These are phyloP conservation scores for Nyctibius bracteatus DNA, from an alignment of 2,113 vertebrate genomes.

Conservation along the genomic window DNA sequence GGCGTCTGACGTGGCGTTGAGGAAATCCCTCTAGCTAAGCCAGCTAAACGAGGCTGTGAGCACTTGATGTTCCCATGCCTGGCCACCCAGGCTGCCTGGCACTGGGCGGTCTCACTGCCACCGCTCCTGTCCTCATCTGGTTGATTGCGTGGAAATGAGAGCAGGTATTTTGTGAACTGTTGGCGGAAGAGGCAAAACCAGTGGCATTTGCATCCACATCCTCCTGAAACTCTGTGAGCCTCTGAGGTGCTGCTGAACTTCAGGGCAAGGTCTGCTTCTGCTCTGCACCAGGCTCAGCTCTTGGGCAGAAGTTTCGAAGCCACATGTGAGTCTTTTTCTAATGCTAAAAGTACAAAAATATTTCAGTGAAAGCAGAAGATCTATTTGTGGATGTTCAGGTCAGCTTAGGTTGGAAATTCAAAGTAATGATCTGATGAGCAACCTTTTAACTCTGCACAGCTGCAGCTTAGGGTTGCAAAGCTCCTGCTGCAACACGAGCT, in stretches of 20 bases:
- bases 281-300: neutral
- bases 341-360: neutral
- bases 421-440: neutral
- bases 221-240: neutral
- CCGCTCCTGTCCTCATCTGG: neutral
- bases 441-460: neutral
- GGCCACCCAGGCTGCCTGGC: neutral
- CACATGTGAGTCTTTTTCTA: neutral
- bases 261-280: neutral
- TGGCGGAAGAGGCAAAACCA: neutral
- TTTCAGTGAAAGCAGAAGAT: neutral
- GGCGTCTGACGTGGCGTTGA: neutral
- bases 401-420: constrained; percentile 25
- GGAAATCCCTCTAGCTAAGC: neutral
- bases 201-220: neutral
- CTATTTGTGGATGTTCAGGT: constrained; percentile 9
- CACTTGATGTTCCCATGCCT: neutral
- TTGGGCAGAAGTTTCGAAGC: neutral
- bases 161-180: neutral
- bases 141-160: neutral
- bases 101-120: accelerated
- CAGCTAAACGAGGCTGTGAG: neutral
- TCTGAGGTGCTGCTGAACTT: neutral
- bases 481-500: neutral
- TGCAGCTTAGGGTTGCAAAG: neutral